Percentiles rank a stretch among this genome's conserved stretches.
Evolutionary conservation across 2,797 vertebrate species (phyloP).

Genomic region (Pseudochaenichthys georgianus): DNA sequence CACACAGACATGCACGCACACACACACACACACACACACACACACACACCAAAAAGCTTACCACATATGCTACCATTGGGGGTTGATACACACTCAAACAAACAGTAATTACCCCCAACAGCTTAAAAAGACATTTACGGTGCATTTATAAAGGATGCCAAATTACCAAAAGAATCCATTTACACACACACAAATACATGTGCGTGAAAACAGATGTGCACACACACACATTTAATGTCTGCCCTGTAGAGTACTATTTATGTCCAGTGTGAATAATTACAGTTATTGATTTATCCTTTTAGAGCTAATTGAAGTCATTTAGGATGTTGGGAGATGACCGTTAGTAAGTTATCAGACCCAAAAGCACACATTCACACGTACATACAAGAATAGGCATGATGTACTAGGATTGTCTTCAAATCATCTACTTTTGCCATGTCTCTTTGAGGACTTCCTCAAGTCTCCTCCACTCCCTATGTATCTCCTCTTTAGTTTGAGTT

Average conservation of each 20-base stretch:
- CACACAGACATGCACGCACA: not conserved
- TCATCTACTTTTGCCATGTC: not conserved
- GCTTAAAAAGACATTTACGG: constrained; percentile 68
- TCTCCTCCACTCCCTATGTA: not conserved
- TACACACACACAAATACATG: constrained; percentile 27
- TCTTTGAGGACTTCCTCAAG: not conserved
- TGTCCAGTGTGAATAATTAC: constrained; percentile 35
- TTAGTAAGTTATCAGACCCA: not conserved
- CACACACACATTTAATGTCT: constrained; percentile 21
- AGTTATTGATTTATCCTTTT: constrained; percentile 45
- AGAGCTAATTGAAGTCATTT: constrained; percentile 42
- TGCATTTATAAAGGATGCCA: constrained; percentile 53
- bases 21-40: constrained; percentile 8
- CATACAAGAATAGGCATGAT: not conserved
- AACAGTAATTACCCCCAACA: constrained; percentile 67
- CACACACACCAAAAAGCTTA: constrained; percentile 12
- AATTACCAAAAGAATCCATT: constrained; percentile 63
- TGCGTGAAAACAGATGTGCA: constrained; percentile 13
- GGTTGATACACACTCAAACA: constrained; percentile 54
- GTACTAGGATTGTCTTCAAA: not conserved
- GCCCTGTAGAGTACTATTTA: constrained; percentile 32
- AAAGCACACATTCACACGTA: not conserved
- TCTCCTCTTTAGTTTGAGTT: too few relatives aligned
- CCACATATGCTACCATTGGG: constrained; percentile 33
- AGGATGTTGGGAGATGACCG: constrained; percentile 26